Evolutionary conservation across 1,140 invertebrate genomes (phyloP), one percentile per base, ranked within the genome.

Genomic region (Solenopsis invicta): DNA sequence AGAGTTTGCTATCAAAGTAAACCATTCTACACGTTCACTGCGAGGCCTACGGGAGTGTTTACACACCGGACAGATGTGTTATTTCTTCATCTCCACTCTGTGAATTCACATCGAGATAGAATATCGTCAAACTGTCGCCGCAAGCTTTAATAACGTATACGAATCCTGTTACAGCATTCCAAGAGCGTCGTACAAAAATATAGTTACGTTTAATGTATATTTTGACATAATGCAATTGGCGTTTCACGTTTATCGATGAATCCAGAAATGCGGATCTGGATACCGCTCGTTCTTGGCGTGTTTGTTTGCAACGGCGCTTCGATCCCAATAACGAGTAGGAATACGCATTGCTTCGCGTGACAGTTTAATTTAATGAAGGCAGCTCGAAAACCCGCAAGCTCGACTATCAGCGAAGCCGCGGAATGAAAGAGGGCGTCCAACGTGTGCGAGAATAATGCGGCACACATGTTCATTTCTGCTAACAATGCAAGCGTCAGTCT

Each of bases 351-450:
- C 69, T 64, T 24, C 84, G 34, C 59, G 59, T 66, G 78, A 87
- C 71, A 69, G 72, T 87, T 78, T 87, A 87, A 71, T 87, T 87
- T 87, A 85, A 75, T 71, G 77, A 87, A 84, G 62, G 41, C 71
- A 21, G 24, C 67, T 85, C 61, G 80, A 69, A 87, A 87, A 62
- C 80, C 86, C 52, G 80, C 80, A 87, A 87, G 77, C 85, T 77
- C 82, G 34, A 62, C 16, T n/a, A 41, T 10, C n/a, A 18, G 34
- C 16, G 61, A 85, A 56, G 59, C 18, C 50, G 48, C 74, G 48
- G 21, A n/a, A 61, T 76, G 21, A 85, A 54, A 18, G 41, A 21
- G 37, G 67, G n/a, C 54, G 18, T 45, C 8, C 18, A 10, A 21
- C 34, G 13, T 21, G 2, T 16, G 59, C 18, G 24, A 3, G 24